Base-by-base conservation (phyloP, 2,113 vertebrate species). In the Chelonoidis abingdonii region DNA sequence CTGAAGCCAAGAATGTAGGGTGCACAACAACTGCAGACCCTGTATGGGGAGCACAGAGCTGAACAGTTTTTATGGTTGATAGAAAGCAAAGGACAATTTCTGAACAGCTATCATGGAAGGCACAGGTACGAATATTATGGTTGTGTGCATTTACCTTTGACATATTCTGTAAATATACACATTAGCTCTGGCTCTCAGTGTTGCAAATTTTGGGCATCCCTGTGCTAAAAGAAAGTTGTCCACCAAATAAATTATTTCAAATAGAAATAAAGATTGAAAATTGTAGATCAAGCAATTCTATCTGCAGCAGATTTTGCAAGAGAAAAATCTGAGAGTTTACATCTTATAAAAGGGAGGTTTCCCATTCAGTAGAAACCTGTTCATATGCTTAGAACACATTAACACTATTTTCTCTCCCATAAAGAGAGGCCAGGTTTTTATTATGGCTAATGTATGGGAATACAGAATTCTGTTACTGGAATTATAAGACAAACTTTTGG, bases 151-250 rank as follows among this genome's bases (percentile, higher is more conserved):
- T 72, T 10, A 38, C 22, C 65, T 38, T 38, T 72, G 35, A n/a
- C n/a, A 38, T 69, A 69, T 76, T 76, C 6, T 44, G 12, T 44
- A n/a, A n/a, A 69, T 69, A n/a, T 69, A n/a, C 35, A n/a, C 35
- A 69, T 69, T 69, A 69, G 35, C 35, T 54, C 17, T 29, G 38
- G 69, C 22, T 25, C 41, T 76, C 72, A 54, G 69, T 27, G 27
- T n/a, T 41, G 84, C 52, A 75, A 86, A 41, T 59, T 53, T 25
- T 80, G 56, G 49, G 53, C 84, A 92, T 82, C 91, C 84, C 88
- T 92, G 65, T 92, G 72, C 47, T 84, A 86, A 54, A 92, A 92
- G 25, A 65, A 92, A 50, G 91, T 84, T 86, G 87, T 88, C 86
- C 84, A 88, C 81, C 38, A 27, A 88, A 50, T 81, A 80, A 88